A percentile compares a stretch with the other conserved stretches of the same genome.
Evolutionary conservation across 2,113 vertebrate species (phyloP).

Genomic region (Coracopsis vasa): DNA sequence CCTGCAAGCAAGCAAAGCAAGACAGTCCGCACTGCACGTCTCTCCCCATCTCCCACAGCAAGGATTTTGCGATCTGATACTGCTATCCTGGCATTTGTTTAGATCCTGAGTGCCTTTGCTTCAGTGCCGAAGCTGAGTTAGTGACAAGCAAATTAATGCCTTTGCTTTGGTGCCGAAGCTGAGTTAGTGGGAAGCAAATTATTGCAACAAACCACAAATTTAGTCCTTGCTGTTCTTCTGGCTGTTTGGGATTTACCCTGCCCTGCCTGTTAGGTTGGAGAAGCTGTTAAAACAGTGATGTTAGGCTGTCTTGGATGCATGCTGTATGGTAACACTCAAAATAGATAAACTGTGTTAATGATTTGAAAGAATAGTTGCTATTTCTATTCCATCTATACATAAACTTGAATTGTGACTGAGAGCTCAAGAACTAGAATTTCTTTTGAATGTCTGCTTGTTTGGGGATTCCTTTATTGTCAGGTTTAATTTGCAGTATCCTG

Average conservation of each 20-base stretch:
- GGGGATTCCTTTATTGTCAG: background rate
- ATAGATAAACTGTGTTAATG: background rate
- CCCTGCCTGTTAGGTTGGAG: background rate
- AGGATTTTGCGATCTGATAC: background rate
- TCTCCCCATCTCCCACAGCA: background rate
- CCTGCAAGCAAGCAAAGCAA: background rate
- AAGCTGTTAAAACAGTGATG: background rate
- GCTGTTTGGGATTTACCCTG: background rate
- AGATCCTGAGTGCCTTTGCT: background rate
- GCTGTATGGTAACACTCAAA: background rate
- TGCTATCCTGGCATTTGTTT: background rate
- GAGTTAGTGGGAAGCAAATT: background rate
- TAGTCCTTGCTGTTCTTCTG: background rate
- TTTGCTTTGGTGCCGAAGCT: background rate
- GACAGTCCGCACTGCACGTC: rapidly evolving
- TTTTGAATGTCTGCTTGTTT: background rate
- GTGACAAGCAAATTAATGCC: background rate
- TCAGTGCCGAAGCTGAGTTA: background rate
- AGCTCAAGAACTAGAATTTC: background rate
- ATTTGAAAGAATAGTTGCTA: background rate
- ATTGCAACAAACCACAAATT: background rate
- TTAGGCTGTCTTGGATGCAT: background rate
- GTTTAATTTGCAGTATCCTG: background rate
- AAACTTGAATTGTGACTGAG: background rate
- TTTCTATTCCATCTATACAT: background rate